A percentile compares a stretch with the other conserved stretches of the same genome.
These are phyloP conservation scores for Emydoidea blandingii DNA, from an alignment of 2,797 vertebrate species.

Conservation along the genomic window DNA sequence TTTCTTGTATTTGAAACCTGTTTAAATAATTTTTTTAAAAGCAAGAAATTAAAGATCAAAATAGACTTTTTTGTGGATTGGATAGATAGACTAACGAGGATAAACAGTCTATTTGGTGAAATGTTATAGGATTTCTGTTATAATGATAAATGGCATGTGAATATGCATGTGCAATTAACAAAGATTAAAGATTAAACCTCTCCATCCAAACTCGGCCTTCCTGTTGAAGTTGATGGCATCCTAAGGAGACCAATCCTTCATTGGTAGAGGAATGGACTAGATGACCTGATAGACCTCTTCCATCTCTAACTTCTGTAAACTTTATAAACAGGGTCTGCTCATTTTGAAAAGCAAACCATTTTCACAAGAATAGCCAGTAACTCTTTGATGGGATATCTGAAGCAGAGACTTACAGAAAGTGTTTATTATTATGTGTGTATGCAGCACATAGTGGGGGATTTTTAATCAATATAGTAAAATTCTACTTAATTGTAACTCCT, in stretches of 20 bases:
- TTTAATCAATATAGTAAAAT: not conserved
- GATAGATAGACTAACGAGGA: slow-evolving; percentile 57
- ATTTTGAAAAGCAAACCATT: slow-evolving; percentile 26
- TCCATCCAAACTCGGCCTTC: slow-evolving; percentile 54
- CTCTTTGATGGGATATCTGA: slow-evolving; percentile 28
- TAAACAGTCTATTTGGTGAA: slow-evolving; percentile 70
- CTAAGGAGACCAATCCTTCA: slow-evolving; percentile 52
- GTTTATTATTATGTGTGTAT: not conserved
- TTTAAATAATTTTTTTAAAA: slow-evolving; percentile 4
- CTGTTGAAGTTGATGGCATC: slow-evolving; percentile 62
- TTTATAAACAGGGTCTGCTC: slow-evolving; percentile 33
- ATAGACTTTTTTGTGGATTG: slow-evolving; percentile 59
- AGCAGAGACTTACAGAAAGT: not conserved
- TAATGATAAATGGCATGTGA: slow-evolving; percentile 65
- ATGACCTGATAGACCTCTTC: slow-evolving; percentile 51
- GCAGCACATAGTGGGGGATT: not conserved
- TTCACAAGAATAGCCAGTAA: slow-evolving; percentile 42
- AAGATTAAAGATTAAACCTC: slow-evolving; percentile 65
- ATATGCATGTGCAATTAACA: slow-evolving; percentile 72
- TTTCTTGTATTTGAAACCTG: slow-evolving; percentile 66
- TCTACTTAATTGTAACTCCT: not conserved
- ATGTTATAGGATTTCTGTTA: slow-evolving; percentile 69
- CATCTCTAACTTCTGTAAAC: slow-evolving; percentile 32
- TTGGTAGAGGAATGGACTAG: slow-evolving; percentile 15
- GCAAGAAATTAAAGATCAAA: slow-evolving; percentile 47